phyloP scores from a whole-genome alignment of 2,797 vertebrate species.

The Ptychadena robeensis region DNA sequence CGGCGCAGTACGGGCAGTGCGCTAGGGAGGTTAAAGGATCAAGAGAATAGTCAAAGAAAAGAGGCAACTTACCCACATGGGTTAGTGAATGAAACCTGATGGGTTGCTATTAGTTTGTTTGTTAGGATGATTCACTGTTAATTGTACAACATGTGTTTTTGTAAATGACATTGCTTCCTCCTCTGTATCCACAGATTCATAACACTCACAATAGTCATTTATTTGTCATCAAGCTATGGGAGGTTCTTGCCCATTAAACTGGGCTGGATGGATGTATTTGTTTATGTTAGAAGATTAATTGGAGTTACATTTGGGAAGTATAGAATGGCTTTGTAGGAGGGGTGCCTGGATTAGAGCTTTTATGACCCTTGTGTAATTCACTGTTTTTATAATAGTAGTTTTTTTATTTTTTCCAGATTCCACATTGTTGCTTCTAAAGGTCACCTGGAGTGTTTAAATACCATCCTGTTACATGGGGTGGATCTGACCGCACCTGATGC shows the following conservation, averaged over 20 bases:
- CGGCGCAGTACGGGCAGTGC: too few species aligned
- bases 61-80: too few species aligned
- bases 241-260: background rate
- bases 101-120: background rate
- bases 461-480: constrained; percentile 85
- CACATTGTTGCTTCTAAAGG: constrained; percentile 93
- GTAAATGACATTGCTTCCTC: background rate
- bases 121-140: background rate
- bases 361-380: background rate
- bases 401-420: constrained; percentile 77
- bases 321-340: background rate
- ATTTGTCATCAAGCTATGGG: background rate
- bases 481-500: constrained; percentile 88
- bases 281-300: constrained; percentile 1
- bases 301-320: background rate
- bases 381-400: background rate
- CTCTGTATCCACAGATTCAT: background rate
- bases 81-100: background rate
- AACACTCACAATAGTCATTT: background rate
- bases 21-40: too few species aligned
- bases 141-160: background rate
- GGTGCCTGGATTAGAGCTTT: background rate
- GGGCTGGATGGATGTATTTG: background rate
- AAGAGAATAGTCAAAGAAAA: too few species aligned
- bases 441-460: constrained; percentile 90